phyloP scores from a whole-genome alignment of 2,797 vertebrate species.

The Squalus acanthias region DNA sequence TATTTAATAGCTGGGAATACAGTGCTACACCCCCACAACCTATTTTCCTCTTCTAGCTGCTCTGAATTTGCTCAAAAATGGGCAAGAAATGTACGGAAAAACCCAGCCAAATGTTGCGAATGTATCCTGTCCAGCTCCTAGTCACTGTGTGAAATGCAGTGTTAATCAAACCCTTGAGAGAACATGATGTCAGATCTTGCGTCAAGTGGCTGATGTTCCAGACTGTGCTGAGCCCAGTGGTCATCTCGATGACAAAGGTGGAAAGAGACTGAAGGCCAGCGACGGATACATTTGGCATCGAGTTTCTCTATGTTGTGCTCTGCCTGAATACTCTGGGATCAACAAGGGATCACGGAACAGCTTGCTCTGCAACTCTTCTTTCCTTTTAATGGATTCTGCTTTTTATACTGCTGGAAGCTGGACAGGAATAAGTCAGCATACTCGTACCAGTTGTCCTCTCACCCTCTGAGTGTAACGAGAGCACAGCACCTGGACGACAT shows the following conservation, averaged over 20 bases:
- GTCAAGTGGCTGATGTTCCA: neutral
- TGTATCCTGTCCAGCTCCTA: neutral
- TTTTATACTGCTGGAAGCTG: neutral
- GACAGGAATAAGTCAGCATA: slow-evolving; percentile 4
- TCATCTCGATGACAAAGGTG: neutral
- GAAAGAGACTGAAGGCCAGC: neutral
- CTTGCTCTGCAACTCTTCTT: slow-evolving; percentile 24
- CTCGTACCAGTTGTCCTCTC: neutral
- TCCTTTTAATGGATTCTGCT: slow-evolving; percentile 14
- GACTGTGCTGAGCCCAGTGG: neutral
- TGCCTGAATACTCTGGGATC: neutral
- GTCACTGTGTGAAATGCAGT: neutral
- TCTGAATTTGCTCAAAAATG: neutral
- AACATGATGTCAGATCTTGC: neutral
- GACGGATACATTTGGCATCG: neutral
- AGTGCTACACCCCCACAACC: neutral
- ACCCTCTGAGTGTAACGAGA: neutral
- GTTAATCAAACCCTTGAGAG: neutral
- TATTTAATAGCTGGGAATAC: neutral
- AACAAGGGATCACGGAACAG: neutral
- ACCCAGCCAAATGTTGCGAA: neutral
- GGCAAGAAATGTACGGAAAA: neutral
- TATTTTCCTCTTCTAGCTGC: neutral
- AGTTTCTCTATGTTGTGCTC: slow-evolving; percentile 1
- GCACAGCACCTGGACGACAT: neutral